These are phyloP conservation scores for Micrasema minimum DNA, from an alignment of 1,140 invertebrate species.

Conservation along the genomic window DNA sequence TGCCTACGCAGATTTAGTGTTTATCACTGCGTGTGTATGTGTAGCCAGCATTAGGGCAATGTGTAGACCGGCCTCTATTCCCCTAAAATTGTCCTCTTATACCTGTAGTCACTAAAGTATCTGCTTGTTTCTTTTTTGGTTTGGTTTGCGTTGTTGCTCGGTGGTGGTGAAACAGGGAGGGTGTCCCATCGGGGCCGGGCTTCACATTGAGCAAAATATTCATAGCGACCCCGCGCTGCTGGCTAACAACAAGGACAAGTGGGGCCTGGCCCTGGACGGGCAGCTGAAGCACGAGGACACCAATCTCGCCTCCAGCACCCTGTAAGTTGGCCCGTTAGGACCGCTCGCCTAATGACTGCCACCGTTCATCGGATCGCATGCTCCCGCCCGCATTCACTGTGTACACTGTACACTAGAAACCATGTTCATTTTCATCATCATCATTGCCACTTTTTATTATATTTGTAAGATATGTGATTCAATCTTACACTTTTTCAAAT, in stretches of 20 bases:
- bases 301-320: slow-evolving; percentile 92
- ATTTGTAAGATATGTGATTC: too few species aligned
- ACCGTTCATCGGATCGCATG: background rate
- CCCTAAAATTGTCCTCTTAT: slow-evolving; percentile 27
- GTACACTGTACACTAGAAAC: too few species aligned
- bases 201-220: slow-evolving; percentile 99
- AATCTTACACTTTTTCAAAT: too few species aligned
- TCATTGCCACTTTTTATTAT: too few species aligned
- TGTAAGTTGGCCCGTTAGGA: slow-evolving; percentile 72
- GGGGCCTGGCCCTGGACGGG: slow-evolving; percentile 97
- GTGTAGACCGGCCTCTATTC: background rate
- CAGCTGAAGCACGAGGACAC: slow-evolving; percentile 99
- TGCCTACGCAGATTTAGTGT: too few species aligned
- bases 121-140: slow-evolving; percentile 55
- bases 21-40: too few species aligned
- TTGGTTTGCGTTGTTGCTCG: slow-evolving; percentile 54
- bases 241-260: slow-evolving; percentile 98
- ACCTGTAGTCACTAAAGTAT: slow-evolving; percentile 53
- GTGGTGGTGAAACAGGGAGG: slow-evolving; percentile 76
- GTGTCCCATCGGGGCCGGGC: slow-evolving; percentile 96
- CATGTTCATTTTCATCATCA: too few species aligned
- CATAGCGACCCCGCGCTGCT: slow-evolving; percentile 92
- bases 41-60: too few species aligned
- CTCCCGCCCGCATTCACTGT: background rate
- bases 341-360: background rate